Conservation (phyloP, 92 coral and sea anemone genomes). For the Parazoanthus darwini region DNA sequence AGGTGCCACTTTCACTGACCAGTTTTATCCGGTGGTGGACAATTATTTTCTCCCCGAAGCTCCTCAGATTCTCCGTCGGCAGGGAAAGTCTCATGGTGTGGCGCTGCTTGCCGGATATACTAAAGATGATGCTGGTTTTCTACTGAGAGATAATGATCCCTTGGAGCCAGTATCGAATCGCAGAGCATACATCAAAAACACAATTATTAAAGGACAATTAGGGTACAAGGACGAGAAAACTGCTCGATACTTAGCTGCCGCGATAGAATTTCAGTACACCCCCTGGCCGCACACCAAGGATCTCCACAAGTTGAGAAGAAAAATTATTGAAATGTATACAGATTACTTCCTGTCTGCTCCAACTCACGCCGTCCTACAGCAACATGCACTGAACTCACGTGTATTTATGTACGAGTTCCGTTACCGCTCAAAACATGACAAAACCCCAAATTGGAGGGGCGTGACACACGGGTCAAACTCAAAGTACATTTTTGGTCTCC, state of each 20-base stretch:
- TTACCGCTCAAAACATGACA: slow-evolving; percentile 72
- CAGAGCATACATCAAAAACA: slow-evolving; percentile 16
- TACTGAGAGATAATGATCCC: not conserved
- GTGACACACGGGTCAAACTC: slow-evolving; percentile 76
- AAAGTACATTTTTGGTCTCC: slow-evolving; percentile 82
- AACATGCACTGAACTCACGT: slow-evolving; percentile 55
- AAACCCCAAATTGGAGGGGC: slow-evolving; percentile 57
- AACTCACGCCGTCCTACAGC: slow-evolving; percentile 64
- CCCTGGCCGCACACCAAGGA: slow-evolving; percentile 76
- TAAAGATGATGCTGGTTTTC: slow-evolving; percentile 75
- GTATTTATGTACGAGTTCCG: slow-evolving; percentile 69
- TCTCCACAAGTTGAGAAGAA: slow-evolving; percentile 37
- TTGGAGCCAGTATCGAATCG: slow-evolving; percentile 19
- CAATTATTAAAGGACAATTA: not conserved
- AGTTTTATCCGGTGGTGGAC: slow-evolving; percentile 73
- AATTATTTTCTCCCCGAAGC: slow-evolving; percentile 60
- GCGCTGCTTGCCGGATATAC: slow-evolving; percentile 73
- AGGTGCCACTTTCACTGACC: not conserved
- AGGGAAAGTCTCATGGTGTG: slow-evolving; percentile 60
- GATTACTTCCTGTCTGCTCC: slow-evolving; percentile 79
- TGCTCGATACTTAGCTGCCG: slow-evolving; percentile 24
- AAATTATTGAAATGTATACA: slow-evolving; percentile 62
- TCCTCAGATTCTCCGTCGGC: slow-evolving; percentile 66
- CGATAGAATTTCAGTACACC: slow-evolving; percentile 60
- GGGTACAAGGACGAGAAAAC: slow-evolving; percentile 1